phyloP scores from a whole-genome alignment of 2,888 invertebrate genomes.

The Agriopis marginaria region DNA sequence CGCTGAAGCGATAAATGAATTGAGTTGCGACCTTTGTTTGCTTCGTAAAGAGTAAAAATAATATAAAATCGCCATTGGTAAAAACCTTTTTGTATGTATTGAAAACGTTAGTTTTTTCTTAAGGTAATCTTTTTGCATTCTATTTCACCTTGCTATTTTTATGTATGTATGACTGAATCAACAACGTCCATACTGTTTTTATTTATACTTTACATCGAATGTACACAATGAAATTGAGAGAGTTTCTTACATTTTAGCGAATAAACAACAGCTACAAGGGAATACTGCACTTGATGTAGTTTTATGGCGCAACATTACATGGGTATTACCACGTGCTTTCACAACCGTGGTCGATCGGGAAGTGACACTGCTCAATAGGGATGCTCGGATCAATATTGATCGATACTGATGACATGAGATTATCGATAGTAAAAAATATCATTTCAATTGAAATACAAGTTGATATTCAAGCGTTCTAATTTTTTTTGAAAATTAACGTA shows the following conservation, averaged over 20 bases:
- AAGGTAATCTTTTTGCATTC: no score
- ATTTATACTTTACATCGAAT: not conserved
- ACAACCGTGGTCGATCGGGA: conserved; percentile 68
- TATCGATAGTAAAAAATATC: conserved; percentile 1
- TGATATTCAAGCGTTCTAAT: no score
- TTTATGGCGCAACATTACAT: conserved; percentile 70
- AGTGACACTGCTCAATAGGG: conserved; percentile 63
- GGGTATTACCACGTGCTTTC: conserved; percentile 63
- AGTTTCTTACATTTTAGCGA: conserved; percentile 27
- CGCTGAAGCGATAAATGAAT: no score
- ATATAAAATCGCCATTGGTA: no score
- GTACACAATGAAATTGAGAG: conserved; percentile 32
- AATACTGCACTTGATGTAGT: conserved; percentile 59
- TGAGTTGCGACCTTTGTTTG: no score
- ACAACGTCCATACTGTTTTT: conserved; percentile 15
- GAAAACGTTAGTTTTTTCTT: no score
- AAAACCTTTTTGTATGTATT: no score
- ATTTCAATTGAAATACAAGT: not conserved
- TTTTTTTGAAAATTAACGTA: no score
- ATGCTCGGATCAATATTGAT: conserved; percentile 12
- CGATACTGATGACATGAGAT: not conserved
- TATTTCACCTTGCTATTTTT: no score
- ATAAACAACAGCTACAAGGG: conserved; percentile 28
- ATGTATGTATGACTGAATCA: not conserved
- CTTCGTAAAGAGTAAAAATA: no score